Percentiles rank a stretch among this genome's conserved stretches.
Conservation (phyloP, 2,888 invertebrate species). For the Melangyna quadrimaculata region DNA sequence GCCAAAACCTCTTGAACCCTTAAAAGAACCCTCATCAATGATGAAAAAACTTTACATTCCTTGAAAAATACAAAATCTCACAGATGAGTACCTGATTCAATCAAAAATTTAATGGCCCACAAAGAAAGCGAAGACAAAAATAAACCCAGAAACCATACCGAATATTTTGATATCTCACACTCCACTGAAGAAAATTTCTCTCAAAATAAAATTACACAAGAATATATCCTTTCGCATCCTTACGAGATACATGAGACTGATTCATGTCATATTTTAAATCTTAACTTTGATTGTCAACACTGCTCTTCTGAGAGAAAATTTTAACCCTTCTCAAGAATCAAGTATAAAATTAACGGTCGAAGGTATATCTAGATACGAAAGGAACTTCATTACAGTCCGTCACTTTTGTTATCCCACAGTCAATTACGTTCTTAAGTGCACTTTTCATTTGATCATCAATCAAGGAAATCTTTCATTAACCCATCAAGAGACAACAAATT, state of each 20-base stretch:
- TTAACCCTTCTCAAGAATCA: slow-evolving; percentile 7
- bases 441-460: slow-evolving; percentile 7
- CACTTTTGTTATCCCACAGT: slow-evolving; percentile 10
- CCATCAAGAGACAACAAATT: slow-evolving; percentile 33
- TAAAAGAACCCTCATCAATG: not conserved
- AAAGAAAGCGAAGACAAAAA: not conserved
- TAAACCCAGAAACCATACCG: not conserved
- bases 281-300: not conserved
- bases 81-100: not conserved
- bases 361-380: not conserved
- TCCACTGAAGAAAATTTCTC: not conserved
- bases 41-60: not conserved
- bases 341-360: not conserved
- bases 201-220: not conserved
- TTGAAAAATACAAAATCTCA: not conserved
- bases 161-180: not conserved
- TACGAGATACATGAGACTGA: not conserved
- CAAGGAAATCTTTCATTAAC: slow-evolving; percentile 25
- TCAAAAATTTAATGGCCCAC: not conserved
- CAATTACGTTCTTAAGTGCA: slow-evolving; percentile 23
- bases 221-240: not conserved
- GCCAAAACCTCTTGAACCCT: not conserved
- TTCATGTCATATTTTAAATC: not conserved
- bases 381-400: not conserved
- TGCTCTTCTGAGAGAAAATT: not conserved